Conservation (phyloP, 2,113 vertebrate species). For the Cephalopterus ornatus region DNA sequence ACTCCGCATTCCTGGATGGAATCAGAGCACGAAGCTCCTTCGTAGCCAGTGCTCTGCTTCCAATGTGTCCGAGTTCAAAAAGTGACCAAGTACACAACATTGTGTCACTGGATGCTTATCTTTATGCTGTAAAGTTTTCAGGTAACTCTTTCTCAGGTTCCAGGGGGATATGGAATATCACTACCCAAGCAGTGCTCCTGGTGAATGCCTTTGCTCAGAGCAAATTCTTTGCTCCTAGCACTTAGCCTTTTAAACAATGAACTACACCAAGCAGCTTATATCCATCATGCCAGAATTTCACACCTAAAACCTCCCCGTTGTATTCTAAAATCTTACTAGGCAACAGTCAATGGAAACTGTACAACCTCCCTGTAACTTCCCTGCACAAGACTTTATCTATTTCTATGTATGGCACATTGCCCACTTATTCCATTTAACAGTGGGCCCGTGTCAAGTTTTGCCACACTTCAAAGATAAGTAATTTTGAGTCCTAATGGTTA, state of each 20-base stretch:
- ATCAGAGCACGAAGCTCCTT: not conserved
- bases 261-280: not conserved
- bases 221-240: not conserved
- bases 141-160: not conserved
- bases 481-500: not conserved
- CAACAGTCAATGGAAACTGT: not conserved
- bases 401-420: not conserved
- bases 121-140: not conserved
- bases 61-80: not conserved
- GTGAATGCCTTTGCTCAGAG: accelerated
- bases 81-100: not conserved
- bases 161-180: not conserved
- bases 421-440: not conserved
- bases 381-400: not conserved
- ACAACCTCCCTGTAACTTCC: not conserved
- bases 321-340: not conserved
- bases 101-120: not conserved
- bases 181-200: not conserved
- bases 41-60: not conserved
- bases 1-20: not conserved
- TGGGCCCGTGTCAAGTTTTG: not conserved
- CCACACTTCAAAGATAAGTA: not conserved
- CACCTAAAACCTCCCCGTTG: not conserved
- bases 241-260: not conserved
- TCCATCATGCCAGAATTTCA: not conserved